These are phyloP conservation scores for Rhopalosiphum padi DNA, from an alignment of 1,140 invertebrate species.

Conservation along the genomic window DNA sequence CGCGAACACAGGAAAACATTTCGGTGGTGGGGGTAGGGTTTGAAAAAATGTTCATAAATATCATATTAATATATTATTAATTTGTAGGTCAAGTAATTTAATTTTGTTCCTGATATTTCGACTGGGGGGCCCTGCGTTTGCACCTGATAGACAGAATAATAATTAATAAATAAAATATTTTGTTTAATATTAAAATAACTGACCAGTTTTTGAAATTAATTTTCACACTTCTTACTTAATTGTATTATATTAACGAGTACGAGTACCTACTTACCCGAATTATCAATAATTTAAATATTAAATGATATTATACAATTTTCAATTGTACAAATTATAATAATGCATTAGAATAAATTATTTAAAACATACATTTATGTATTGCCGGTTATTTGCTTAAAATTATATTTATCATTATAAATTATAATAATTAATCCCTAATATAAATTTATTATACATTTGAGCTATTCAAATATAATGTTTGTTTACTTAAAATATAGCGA, in stretches of 20 bases:
- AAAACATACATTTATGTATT: too few relatives aligned
- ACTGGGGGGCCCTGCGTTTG: too few relatives aligned
- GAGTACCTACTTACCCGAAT: not conserved
- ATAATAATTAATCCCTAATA: not conserved
- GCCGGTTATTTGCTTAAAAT: not conserved
- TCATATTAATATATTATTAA: too few relatives aligned
- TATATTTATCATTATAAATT: not conserved
- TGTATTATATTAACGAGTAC: not conserved
- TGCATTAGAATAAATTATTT: not conserved
- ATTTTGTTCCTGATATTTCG: too few relatives aligned
- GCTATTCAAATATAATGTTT: not conserved
- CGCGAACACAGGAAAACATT: too few relatives aligned
- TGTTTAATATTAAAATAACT: not conserved
- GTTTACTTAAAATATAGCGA: not conserved
- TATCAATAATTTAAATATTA: not conserved
- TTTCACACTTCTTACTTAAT: not conserved
- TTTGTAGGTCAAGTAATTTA: too few relatives aligned
- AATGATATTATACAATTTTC: not conserved
- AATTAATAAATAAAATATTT: not conserved
- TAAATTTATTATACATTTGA: conserved; percentile 10
- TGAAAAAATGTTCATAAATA: too few relatives aligned
- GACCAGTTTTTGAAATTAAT: not conserved
- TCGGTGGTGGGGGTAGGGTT: too few relatives aligned
- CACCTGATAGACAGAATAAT: not conserved
- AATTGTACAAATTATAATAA: not conserved